Base-by-base conservation (phyloP, 2,888 invertebrate species). In the Cryptosula pallasiana region DNA sequence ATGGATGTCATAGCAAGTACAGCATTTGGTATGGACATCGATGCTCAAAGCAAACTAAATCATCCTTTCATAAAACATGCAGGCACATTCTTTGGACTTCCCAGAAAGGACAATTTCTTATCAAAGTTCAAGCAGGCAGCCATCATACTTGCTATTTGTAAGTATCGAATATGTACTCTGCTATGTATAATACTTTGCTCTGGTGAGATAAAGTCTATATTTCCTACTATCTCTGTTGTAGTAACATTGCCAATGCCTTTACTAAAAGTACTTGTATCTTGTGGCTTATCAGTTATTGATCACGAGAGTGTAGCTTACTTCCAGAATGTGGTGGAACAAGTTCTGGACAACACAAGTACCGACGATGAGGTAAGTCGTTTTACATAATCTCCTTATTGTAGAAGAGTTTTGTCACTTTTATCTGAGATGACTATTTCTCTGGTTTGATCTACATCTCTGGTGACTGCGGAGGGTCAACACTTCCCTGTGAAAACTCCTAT, bases 1-100 rank as follows among this genome's bases (percentile, higher is more conserved):
- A 73, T 74, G 74, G 74, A 74, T 70, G 73, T 73, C 25, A 74
- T 74, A 69, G 73, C 73, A 1, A 73, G 69, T 29, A 73, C 74
- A 3, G 71, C 71, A n/a, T 74, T 74, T 35, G 74, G 73, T 27
- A 69, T 73, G 20, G 69, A 71, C n/a, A 57, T 74, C 16, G 70
- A 74, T 58, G 71, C 73, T 23, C 74, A 74, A 45, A 73, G 55
- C 16, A 71, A 71, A 35, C 71, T 69, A 1, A 36, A 74, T 35
- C 69, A 73, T 69, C 69, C 69, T 5, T 74, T 74, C 45, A 63
- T 73, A 1, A 16, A 29, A n/a, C 23, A 72, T 32, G 74, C 73
- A 1, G 73, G 54, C 23, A 57, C 27, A 54, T 69, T 29, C 71
- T 71, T 69, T 72, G 3, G 69, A 70, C 23, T 34, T 72, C 32